Percentiles rank a stretch among this genome's conserved stretches.
These are phyloP conservation scores for Strigamia maritima DNA, from an alignment of 2,888 invertebrate species.

Conservation along the genomic window DNA sequence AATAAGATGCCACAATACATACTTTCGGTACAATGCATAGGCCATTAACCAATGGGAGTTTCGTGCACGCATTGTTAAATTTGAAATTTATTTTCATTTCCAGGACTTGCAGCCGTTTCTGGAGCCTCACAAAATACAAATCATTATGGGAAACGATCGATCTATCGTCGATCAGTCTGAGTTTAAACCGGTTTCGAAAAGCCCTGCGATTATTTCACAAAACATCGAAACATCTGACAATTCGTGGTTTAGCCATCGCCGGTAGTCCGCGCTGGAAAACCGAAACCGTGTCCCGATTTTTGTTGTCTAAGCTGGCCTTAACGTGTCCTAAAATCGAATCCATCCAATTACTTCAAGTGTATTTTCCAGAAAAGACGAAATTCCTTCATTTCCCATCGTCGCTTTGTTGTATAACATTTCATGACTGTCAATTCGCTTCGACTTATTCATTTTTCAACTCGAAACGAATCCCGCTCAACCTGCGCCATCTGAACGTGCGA, in stretches of 20 bases:
- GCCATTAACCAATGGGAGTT: no score
- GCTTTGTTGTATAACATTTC: background rate
- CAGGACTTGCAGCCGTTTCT: constrained; percentile 7
- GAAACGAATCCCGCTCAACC: background rate
- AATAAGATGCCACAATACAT: no score
- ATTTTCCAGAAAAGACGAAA: constrained; percentile 14
- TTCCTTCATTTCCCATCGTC: constrained; percentile 6
- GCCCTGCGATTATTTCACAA: background rate
- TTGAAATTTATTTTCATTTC: background rate
- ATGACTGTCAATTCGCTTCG: background rate
- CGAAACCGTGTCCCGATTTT: background rate
- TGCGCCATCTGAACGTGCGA: background rate
- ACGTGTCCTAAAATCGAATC: background rate
- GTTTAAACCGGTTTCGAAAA: constrained; percentile 20
- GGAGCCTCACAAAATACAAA: background rate
- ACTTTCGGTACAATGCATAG: no score
- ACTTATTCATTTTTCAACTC: background rate
- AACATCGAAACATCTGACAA: background rate
- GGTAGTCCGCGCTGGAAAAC: constrained; percentile 17
- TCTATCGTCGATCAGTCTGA: background rate
- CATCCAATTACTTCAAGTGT: background rate
- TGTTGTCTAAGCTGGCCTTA: background rate
- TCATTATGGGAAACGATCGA: background rate
- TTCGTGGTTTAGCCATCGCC: background rate
- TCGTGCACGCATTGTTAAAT: no score